phyloP scores from a whole-genome alignment of 2,797 vertebrate genomes.

The Esox masquinongy region DNA sequence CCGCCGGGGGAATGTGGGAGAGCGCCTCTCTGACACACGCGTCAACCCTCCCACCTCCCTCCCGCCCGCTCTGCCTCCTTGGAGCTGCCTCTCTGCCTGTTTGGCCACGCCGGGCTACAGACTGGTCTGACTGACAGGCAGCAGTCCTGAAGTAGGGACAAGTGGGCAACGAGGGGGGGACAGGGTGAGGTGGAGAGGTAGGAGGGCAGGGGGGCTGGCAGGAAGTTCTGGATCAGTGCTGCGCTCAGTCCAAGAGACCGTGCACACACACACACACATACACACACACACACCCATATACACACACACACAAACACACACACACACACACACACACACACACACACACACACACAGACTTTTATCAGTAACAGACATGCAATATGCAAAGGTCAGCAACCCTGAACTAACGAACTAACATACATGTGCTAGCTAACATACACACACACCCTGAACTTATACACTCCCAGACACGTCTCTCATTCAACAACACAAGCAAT shows the following conservation, averaged over 20 bases:
- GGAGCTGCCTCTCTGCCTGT: slow-evolving; percentile 18
- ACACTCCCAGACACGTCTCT: slow-evolving; percentile 25
- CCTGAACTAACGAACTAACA: too few species aligned
- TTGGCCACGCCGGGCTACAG: slow-evolving; percentile 58
- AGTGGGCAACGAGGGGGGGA: slow-evolving; percentile 22
- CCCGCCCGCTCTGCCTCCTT: slow-evolving; percentile 64
- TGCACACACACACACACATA: slow-evolving; percentile 17
- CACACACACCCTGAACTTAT: neutral
- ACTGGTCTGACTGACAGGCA: slow-evolving; percentile 75
- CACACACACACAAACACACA: too few species aligned
- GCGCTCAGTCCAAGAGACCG: slow-evolving; percentile 56
- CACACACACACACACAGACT: too few species aligned
- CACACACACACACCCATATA: neutral
- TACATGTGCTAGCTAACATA: neutral
- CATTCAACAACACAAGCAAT: too few species aligned
- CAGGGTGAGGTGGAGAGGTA: slow-evolving; percentile 8
- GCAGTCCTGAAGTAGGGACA: slow-evolving; percentile 49
- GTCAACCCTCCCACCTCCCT: slow-evolving; percentile 74
- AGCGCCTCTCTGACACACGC: slow-evolving; percentile 88
- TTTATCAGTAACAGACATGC: too few species aligned
- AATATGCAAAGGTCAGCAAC: too few species aligned
- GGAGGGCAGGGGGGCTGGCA: slow-evolving; percentile 41
- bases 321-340: slow-evolving; percentile 13
- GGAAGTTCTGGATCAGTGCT: slow-evolving; percentile 53
- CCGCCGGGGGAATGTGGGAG: slow-evolving; percentile 84